Evolutionary conservation across 2,797 vertebrate genomes (phyloP).

Genomic region (Coranthus polyacanthus): DNA sequence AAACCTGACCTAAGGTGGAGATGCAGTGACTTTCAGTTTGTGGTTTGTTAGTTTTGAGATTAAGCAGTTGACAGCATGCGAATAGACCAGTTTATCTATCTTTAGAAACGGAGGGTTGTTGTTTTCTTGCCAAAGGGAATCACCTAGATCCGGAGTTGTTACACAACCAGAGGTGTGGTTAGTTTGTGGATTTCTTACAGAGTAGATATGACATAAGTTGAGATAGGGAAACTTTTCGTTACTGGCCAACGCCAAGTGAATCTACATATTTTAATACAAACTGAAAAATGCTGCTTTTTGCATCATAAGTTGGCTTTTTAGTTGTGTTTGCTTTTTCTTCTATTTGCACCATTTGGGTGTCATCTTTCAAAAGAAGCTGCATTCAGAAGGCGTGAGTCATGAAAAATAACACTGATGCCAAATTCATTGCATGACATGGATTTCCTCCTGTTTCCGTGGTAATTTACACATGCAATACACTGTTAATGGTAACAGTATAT

Average conservation of each 20-base stretch:
- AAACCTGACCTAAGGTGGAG: conserved; percentile 40
- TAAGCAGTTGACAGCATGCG: conserved; percentile 75
- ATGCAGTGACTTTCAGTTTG: conserved; percentile 70
- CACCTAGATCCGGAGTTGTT: conserved; percentile 78
- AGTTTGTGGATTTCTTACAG: conserved; percentile 47
- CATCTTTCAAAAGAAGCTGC: conserved; percentile 29
- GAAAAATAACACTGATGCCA: conserved; percentile 16
- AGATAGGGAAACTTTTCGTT: conserved; percentile 10
- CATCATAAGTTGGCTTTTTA: not conserved
- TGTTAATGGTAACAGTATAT: too few relatives aligned
- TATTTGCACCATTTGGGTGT: conserved; percentile 21
- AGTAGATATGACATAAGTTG: conserved; percentile 32
- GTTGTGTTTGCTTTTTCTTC: not conserved
- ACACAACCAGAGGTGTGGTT: conserved; percentile 74
- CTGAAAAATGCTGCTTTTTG: not conserved
- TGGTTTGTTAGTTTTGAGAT: conserved; percentile 78
- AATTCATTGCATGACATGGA: conserved; percentile 11
- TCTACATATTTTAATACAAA: conserved; percentile 2
- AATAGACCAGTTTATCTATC: conserved; percentile 83
- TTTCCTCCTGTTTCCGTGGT: conserved; percentile 25
- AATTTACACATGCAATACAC: conserved; percentile 11
- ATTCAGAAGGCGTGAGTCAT: conserved; percentile 48
- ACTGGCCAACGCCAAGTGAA: conserved; percentile 15
- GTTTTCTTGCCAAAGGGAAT: conserved; percentile 81
- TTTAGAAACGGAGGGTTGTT: conserved; percentile 78